Base-by-base conservation (phyloP, 1,140 invertebrate species). In the Hyphantria cunea region DNA sequence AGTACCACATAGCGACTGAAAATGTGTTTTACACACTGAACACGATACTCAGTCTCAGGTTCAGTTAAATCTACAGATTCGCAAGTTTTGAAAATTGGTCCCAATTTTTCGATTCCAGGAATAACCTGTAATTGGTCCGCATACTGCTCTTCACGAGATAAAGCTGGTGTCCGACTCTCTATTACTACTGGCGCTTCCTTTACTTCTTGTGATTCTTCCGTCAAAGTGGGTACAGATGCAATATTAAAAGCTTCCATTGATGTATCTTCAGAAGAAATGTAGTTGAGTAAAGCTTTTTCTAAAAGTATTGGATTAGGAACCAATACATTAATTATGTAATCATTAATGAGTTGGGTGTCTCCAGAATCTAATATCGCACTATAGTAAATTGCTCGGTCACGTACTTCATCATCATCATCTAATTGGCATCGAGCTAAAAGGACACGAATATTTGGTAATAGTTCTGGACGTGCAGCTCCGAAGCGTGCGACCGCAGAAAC, bases 351-450 rank as follows among this genome's bases (percentile, higher is more conserved):
- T 54, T 92, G 84, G 33, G 88, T 87, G 66, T 93, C 91, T 45
- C 85, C 86, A 1, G 89, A 91, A 69, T 95, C 93, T 1, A 99
- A 91, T 69, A 99, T 94, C 49, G 94, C 94, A 53, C 96, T 94
- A 86, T 99, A 99, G 80, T 98, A 99, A 0, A 98, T 98, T 8
- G 98, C 98, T 48, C 99, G 92, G 91, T 99, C 99, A 11, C 99
- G 93, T 9, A 99, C 99, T 92, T 99, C 99, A 91, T 99, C 98
- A 82, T 99, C 99, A 0, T 95, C 95, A 89, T 99, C 99, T 90
- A 99, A 93, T 77, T 98, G 95, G 86, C 97, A 99, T 5, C 98
- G 94, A 14, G 95, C 93, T 2, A 97, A 80, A 0, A 96, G 78
- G 6, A 96, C 96, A 71, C 93, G 84, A n/a, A 99, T 96, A 82